phyloP scores from a whole-genome alignment of 2,888 invertebrate genomes.

The Brenthis hecate region DNA sequence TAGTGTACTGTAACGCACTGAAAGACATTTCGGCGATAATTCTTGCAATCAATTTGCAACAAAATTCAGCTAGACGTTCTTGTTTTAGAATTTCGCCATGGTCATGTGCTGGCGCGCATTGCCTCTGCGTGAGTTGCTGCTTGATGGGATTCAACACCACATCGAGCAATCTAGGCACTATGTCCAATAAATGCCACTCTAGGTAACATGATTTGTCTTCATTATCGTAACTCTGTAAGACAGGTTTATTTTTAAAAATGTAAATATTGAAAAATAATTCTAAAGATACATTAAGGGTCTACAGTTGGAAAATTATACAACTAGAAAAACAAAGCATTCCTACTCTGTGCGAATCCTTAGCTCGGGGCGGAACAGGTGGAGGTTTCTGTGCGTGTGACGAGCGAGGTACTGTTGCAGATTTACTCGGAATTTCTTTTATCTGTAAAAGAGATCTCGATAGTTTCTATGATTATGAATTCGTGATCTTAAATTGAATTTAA shows the following conservation, averaged over 20 bases:
- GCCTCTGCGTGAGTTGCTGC: slow-evolving; percentile 75
- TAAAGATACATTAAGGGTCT: too few relatives aligned
- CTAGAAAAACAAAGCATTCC: slow-evolving; percentile 15
- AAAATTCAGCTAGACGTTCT: slow-evolving; percentile 84
- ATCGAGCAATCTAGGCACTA: slow-evolving; percentile 90
- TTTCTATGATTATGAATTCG: neutral
- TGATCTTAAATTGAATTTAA: neutral
- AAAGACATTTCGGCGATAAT: slow-evolving; percentile 91
- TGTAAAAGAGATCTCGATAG: slow-evolving; percentile 38
- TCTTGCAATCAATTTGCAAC: slow-evolving; percentile 90
- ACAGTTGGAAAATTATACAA: too few relatives aligned
- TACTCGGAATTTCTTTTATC: slow-evolving; percentile 60
- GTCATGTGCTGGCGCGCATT: slow-evolving; percentile 71
- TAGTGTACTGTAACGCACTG: slow-evolving; percentile 21
- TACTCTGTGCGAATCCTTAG: slow-evolving; percentile 55
- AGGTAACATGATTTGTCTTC: slow-evolving; percentile 52
- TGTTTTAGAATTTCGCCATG: slow-evolving; percentile 78
- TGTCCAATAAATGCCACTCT: slow-evolving; percentile 89
- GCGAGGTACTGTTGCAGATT: slow-evolving; percentile 68
- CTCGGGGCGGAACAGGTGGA: slow-evolving; percentile 70
- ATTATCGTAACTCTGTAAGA: slow-evolving; percentile 50
- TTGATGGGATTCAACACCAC: slow-evolving; percentile 91
- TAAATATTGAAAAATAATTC: too few relatives aligned
- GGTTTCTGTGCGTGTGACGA: slow-evolving; percentile 65
- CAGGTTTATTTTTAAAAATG: too few relatives aligned